phyloP scores from a whole-genome alignment of 2,888 invertebrate species.

The Miltochrista miniata region DNA sequence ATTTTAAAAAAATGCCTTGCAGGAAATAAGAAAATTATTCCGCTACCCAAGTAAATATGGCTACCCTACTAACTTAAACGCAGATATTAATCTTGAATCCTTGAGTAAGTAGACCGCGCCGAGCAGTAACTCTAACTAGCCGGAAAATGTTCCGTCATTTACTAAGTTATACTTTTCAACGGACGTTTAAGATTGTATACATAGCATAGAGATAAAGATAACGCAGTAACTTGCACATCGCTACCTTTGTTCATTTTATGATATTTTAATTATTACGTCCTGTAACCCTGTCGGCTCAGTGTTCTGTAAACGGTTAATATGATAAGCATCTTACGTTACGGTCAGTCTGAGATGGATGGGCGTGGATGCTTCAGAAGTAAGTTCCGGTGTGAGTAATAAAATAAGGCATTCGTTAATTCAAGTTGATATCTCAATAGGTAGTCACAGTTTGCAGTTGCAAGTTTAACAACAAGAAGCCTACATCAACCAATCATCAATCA shows the following conservation, averaged over 20 bases:
- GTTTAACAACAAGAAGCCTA: too few species aligned
- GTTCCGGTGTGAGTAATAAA: too few species aligned
- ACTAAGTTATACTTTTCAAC: constrained; percentile 3
- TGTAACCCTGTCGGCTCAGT: too few species aligned
- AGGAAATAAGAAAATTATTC: background rate
- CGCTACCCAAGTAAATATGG: constrained; percentile 4
- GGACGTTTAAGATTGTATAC: background rate
- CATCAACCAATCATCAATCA: too few species aligned
- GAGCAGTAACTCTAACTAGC: constrained; percentile 20
- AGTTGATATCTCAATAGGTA: too few species aligned
- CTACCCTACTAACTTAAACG: constrained; percentile 24
- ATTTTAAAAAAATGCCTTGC: too few species aligned
- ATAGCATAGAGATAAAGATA: constrained; percentile 1
- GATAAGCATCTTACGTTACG: too few species aligned
- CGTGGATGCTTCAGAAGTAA: too few species aligned
- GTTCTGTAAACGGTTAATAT: too few species aligned
- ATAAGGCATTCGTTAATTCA: too few species aligned
- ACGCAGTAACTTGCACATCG: background rate
- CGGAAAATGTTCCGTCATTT: constrained; percentile 26
- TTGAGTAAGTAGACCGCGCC: constrained; percentile 41
- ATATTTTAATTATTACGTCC: constrained; percentile 2
- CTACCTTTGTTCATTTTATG: background rate
- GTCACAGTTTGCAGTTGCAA: too few species aligned
- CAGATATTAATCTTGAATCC: constrained; percentile 22
- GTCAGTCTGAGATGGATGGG: too few species aligned